Base-by-base conservation (phyloP, 2,797 vertebrate genomes). In the Falco naumanni region DNA sequence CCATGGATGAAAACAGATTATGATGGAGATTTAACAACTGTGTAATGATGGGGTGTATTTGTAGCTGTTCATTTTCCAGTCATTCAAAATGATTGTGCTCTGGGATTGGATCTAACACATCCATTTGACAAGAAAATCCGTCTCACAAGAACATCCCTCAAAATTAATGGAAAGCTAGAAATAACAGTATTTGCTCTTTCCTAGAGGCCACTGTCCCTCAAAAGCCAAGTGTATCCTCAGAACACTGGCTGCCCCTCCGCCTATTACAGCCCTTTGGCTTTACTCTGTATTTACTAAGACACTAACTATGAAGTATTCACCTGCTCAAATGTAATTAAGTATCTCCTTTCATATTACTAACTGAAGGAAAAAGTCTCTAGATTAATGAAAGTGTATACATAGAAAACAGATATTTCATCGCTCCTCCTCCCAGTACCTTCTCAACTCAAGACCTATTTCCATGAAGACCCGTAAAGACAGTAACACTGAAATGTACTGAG, bases 381-480 rank as follows among this genome's bases (percentile, higher is more conserved):
- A 48, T 14, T 75, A 70, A 51, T 34, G 9, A 77, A 71, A 22
- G 39, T 24, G 4, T 21, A 50, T 25, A 34, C 9, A 28, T 8
- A 76, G 37, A 50, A 13, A 90, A 87, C 14, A 26, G 13, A 1
- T 9, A n/a, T 9, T 37, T 54, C 18, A 21, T 5, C 19, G 5
- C 2, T 65, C 11, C 15, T 75, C 5, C n/a, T 74, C 16, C 15
- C 21, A 60, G 24, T 17, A 64, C 1, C 13, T 72, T 41, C 19
- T 1, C 2, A 10, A 57, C 5, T 33, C 29, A 51, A 37, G 11
- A 63, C 18, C 53, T 28, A 39, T 26, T 64, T 53, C 22, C 34
- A 0, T 33, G 57, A 78, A 72, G 8, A 53, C 1, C 3, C 5
- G 16, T 76, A 50, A 60, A 31, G 33, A 37, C 22, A 4, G 1